Conservation (phyloP, 2,113 vertebrate genomes). For the Oncorhynchus masou region DNA sequence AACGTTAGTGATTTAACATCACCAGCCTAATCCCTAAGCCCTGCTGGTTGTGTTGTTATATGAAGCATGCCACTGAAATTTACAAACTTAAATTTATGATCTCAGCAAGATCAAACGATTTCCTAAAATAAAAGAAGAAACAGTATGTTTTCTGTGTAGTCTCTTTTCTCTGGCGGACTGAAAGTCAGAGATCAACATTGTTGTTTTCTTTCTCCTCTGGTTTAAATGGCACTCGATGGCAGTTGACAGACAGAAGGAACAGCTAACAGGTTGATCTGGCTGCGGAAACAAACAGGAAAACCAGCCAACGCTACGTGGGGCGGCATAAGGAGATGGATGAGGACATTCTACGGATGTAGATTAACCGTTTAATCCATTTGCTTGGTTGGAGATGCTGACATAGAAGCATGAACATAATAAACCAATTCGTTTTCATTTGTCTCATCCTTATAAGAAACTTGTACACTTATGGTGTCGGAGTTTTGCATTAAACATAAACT, state of each 20-base stretch:
- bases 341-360: not conserved
- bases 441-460: not conserved
- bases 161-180: conserved; percentile 10
- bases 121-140: not conserved
- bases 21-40: not conserved
- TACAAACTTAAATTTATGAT: not conserved
- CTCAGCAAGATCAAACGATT: not conserved
- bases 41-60: not conserved
- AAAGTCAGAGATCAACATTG: conserved; percentile 23
- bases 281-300: not conserved
- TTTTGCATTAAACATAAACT: not conserved
- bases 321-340: not conserved
- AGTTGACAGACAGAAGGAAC: not conserved
- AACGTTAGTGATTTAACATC: not conserved
- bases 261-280: not conserved
- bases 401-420: not conserved
- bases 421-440: not conserved
- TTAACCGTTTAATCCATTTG: not conserved
- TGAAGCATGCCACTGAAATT: not conserved
- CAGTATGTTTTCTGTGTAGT: too few relatives aligned
- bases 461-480: not conserved
- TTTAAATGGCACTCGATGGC: not conserved
- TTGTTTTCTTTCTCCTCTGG: not conserved
- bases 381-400: not conserved
- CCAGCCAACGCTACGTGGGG: not conserved